Percentiles rank a stretch among this genome's conserved stretches.
These are phyloP conservation scores for Sprattus sprattus DNA, from an alignment of 2,113 vertebrate species.

Conservation along the genomic window DNA sequence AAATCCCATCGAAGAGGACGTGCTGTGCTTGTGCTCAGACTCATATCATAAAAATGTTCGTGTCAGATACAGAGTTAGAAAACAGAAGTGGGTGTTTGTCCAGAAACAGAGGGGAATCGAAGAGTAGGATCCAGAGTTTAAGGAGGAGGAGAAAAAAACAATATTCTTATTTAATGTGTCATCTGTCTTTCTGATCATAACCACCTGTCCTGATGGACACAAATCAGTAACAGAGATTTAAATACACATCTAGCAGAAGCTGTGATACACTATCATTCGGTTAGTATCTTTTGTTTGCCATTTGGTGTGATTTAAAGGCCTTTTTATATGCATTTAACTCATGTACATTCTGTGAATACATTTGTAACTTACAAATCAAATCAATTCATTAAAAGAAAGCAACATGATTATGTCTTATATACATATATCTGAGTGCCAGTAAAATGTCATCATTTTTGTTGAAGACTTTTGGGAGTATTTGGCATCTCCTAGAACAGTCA, in stretches of 20 bases:
- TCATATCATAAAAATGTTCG: background rate
- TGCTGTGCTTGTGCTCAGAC: background rate
- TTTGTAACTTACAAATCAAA: background rate
- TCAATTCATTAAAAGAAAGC: background rate
- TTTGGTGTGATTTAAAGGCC: background rate
- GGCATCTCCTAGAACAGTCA: background rate
- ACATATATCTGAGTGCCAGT: background rate
- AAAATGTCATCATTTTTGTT: background rate
- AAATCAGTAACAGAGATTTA: background rate
- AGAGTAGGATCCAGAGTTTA: background rate
- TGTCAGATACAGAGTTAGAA: background rate
- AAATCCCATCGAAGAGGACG: constrained; percentile 24
- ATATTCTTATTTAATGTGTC: background rate
- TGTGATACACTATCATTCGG: background rate
- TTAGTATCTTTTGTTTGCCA: background rate
- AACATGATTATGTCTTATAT: background rate
- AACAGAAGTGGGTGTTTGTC: constrained; percentile 11
- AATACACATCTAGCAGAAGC: background rate
- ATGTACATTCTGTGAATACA: background rate
- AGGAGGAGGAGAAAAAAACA: background rate
- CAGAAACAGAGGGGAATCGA: background rate
- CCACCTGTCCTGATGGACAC: background rate
- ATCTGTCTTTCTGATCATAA: background rate
- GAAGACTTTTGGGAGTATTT: background rate
- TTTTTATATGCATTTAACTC: background rate